phyloP scores from a whole-genome alignment of 2,888 invertebrate species.

The Lasioglossum vierecki region DNA sequence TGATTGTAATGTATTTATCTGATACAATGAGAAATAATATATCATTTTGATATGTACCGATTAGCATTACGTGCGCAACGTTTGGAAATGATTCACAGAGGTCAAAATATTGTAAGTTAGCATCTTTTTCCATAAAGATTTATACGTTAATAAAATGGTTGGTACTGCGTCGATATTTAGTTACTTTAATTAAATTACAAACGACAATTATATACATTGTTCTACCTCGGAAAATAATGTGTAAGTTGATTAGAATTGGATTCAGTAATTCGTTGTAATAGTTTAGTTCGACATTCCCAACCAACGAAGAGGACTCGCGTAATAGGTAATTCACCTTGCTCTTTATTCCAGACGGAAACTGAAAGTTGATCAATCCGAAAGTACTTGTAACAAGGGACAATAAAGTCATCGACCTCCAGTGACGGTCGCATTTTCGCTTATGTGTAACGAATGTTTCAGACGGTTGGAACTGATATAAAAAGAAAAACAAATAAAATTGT shows the following conservation, averaged over 20 bases:
- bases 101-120: background rate
- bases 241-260: background rate
- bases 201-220: background rate
- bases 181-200: background rate
- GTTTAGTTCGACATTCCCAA: background rate
- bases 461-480: background rate
- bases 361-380: conserved; percentile 39
- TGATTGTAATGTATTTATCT: background rate
- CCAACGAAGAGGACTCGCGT: background rate
- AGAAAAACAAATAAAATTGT: background rate
- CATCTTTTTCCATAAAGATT: background rate
- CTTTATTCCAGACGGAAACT: background rate
- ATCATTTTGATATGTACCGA: background rate
- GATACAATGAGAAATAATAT: background rate
- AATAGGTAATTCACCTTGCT: background rate
- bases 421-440: conserved; percentile 50
- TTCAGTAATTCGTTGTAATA: background rate
- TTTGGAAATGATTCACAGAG: background rate
- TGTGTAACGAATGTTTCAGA: conserved; percentile 7
- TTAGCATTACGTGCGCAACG: background rate
- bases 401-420: conserved; percentile 29
- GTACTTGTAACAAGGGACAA: conserved; percentile 36
- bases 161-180: background rate
- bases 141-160: background rate
- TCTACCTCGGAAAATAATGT: background rate